Evolutionary conservation across 2,797 vertebrate genomes (phyloP).

Genomic region (Morelia viridis): DNA sequence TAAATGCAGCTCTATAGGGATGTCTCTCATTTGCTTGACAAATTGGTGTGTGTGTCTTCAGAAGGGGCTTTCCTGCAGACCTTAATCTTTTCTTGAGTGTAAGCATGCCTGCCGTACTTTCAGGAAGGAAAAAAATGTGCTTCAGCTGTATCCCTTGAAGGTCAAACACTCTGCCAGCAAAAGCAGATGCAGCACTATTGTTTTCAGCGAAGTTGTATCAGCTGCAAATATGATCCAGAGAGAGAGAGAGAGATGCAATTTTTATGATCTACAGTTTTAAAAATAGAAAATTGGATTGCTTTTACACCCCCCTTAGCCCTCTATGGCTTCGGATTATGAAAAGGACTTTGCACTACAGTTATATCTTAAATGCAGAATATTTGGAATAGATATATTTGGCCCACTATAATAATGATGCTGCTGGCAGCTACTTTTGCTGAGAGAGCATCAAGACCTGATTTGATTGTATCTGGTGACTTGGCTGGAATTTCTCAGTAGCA

Average conservation of each 20-base stretch:
- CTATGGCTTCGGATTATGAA: neutral
- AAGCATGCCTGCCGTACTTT: neutral
- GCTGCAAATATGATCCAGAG: neutral
- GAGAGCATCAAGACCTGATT: neutral
- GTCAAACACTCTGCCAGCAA: constrained; percentile 3
- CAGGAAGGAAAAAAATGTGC: neutral
- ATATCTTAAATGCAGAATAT: constrained; percentile 17
- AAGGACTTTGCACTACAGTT: neutral
- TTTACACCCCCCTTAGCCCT: constrained; percentile 6
- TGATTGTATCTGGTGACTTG: neutral
- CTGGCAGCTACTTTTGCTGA: neutral
- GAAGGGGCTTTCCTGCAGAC: neutral
- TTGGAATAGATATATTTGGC: neutral
- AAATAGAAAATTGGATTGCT: constrained; percentile 7
- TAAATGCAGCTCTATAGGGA: neutral
- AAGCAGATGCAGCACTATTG: constrained; percentile 29
- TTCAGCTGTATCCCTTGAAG: constrained; percentile 30
- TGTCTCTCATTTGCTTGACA: neutral
- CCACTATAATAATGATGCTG: neutral
- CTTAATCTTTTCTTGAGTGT: neutral
- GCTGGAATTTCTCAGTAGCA: neutral
- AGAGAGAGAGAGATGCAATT: neutral
- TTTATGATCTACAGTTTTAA: constrained; percentile 3
- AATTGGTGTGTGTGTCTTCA: neutral
- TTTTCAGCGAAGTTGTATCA: constrained; percentile 1